These are phyloP conservation scores for Agonopterix alstromeriana DNA, from an alignment of 2,888 invertebrate genomes.

Conservation along the genomic window DNA sequence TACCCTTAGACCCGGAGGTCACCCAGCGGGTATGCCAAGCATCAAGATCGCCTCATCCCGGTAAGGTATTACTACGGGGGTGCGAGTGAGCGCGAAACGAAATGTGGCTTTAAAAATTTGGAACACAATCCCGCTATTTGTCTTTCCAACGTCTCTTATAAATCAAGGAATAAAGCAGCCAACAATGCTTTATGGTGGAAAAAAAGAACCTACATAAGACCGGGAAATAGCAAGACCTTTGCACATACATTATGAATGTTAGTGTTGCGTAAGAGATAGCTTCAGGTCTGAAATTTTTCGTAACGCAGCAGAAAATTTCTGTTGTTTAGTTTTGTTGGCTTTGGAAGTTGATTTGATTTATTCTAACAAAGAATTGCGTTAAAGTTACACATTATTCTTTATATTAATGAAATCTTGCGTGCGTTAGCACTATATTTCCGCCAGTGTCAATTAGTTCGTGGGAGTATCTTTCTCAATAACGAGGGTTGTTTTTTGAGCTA, in stretches of 20 bases:
- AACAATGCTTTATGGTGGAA: conserved; percentile 78
- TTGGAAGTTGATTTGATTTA: too few species aligned
- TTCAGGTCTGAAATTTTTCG: conserved; percentile 25
- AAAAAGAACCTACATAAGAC: conserved; percentile 75
- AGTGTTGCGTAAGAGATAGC: conserved; percentile 59
- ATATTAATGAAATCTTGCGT: too few species aligned
- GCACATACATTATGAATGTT: conserved; percentile 63
- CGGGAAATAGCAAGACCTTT: conserved; percentile 68
- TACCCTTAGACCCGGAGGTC: too few species aligned
- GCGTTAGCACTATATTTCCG: too few species aligned
- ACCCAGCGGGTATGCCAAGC: conserved; percentile 16
- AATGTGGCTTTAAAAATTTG: conserved; percentile 88
- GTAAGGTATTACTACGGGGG: conserved; percentile 59
- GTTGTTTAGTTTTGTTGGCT: neutral
- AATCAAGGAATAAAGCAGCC: conserved; percentile 82
- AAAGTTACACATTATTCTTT: too few species aligned
- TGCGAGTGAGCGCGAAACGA: conserved; percentile 78
- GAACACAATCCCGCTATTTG: conserved; percentile 87
- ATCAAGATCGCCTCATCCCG: conserved; percentile 44
- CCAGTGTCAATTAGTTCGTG: too few species aligned
- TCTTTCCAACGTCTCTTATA: conserved; percentile 84
- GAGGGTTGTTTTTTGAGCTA: too few species aligned
- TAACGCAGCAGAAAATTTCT: conserved; percentile 7
- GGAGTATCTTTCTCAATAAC: too few species aligned
- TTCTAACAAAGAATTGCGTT: too few species aligned